Percentiles rank a stretch among this genome's conserved stretches.
Conservation (phyloP, 2,797 vertebrate species). For the Naso thynnoides region DNA sequence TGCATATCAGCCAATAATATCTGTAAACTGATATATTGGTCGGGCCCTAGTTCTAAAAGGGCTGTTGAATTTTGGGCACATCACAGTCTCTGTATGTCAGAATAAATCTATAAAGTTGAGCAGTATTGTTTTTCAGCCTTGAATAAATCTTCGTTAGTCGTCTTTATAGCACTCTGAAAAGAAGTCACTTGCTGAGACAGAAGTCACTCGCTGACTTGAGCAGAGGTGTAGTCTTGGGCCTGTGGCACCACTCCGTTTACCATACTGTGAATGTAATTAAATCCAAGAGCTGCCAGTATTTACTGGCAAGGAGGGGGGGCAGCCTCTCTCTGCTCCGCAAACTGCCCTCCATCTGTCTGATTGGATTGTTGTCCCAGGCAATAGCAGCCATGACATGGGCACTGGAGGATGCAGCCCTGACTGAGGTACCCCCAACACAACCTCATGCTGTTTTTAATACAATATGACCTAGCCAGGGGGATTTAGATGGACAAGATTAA, state of each 20-base stretch:
- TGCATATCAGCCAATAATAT: too few species aligned
- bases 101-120: background rate
- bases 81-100: constrained; percentile 1
- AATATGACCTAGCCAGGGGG: constrained; percentile 69
- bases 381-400: constrained; percentile 69
- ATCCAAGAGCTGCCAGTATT: constrained; percentile 85
- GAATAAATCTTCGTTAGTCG: constrained; percentile 54
- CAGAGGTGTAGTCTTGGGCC: constrained; percentile 75
- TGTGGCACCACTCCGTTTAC: constrained; percentile 80
- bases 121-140: constrained; percentile 35
- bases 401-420: constrained; percentile 53
- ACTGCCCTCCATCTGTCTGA: constrained; percentile 86
- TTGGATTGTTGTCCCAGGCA: constrained; percentile 81
- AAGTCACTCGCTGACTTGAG: too few species aligned
- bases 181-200: too few species aligned
- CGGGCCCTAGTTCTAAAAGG: background rate
- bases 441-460: constrained; percentile 69
- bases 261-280: constrained; percentile 90
- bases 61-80: background rate
- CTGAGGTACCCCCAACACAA: constrained; percentile 55
- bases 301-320: constrained; percentile 74
- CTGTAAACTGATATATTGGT: too few species aligned
- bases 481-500: constrained; percentile 41
- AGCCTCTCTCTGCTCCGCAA: constrained; percentile 73
- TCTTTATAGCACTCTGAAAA: constrained; percentile 41